Percentiles rank a stretch among this genome's conserved stretches.
Conservation (phyloP, 2,113 vertebrate species). For the Megaleporinus macrocephalus region DNA sequence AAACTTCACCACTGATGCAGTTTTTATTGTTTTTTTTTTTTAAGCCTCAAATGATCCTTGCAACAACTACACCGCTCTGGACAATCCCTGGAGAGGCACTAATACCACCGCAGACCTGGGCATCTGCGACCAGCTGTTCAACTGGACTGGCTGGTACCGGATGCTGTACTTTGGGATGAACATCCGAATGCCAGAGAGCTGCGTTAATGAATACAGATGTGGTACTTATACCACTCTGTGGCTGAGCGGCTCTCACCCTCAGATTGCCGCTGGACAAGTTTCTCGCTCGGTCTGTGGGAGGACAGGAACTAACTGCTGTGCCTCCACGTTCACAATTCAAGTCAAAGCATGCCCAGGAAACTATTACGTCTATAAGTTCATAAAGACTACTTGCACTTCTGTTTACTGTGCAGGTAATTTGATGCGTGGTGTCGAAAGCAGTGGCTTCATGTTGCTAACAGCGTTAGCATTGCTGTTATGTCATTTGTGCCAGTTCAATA, state of each 20-base stretch:
- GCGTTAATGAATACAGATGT: slow-evolving; percentile 4
- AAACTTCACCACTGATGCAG: no score
- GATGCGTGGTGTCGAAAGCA: neutral
- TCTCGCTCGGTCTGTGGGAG: slow-evolving; percentile 14
- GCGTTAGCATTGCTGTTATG: no score
- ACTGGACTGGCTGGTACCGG: neutral
- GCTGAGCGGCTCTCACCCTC: slow-evolving; percentile 9
- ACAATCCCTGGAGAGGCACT: neutral
- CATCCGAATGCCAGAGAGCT: slow-evolving; percentile 40
- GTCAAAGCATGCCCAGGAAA: slow-evolving; percentile 35
- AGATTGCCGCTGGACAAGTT: neutral
- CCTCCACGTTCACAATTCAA: slow-evolving; percentile 1
- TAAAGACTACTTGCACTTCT: neutral
- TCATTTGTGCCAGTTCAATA: neutral
- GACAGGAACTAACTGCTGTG: slow-evolving; percentile 13
- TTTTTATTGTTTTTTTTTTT: no score
- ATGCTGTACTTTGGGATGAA: neutral
- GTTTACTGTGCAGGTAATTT: slow-evolving; percentile 49
- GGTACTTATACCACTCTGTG: slow-evolving; percentile 4
- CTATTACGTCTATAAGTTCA: neutral
- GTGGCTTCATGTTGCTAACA: neutral
- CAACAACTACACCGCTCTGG: neutral
- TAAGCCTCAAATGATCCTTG: neutral
- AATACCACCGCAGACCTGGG: neutral
- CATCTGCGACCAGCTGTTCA: neutral